Percentiles rank a stretch among this genome's conserved stretches.
These are phyloP conservation scores for Caenorhabditis sp. DNA, from an alignment of 2,888 invertebrate species.

Conservation along the genomic window DNA sequence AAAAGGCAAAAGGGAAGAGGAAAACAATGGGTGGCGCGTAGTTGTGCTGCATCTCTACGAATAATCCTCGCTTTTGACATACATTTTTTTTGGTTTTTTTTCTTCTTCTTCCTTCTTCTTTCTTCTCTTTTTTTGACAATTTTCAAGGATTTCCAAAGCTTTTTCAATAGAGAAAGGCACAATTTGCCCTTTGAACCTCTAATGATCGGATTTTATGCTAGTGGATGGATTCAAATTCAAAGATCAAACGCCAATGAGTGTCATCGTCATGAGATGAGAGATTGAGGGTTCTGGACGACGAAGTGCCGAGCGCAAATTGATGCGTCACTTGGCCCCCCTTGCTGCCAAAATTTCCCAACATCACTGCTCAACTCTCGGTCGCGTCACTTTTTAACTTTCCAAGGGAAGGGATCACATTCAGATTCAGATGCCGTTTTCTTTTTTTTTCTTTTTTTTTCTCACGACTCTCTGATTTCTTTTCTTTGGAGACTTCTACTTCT, in stretches of 20 bases:
- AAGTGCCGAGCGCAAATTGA: slow-evolving; percentile 34
- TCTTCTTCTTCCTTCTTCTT: too few relatives aligned
- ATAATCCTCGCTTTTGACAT: slow-evolving; percentile 11
- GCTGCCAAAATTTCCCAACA: slow-evolving; percentile 16
- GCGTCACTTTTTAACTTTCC: too few relatives aligned
- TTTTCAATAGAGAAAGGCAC: too few relatives aligned
- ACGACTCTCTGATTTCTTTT: too few relatives aligned
- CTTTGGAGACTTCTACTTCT: too few relatives aligned
- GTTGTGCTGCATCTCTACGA: neutral
- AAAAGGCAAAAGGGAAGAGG: slow-evolving; percentile 34
- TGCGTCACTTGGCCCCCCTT: slow-evolving; percentile 50
- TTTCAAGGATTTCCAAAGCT: neutral
- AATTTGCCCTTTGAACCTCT: neutral
- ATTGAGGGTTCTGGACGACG: slow-evolving; percentile 26
- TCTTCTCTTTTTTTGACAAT: neutral
- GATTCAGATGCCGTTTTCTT: slow-evolving; percentile 4
- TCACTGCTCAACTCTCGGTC: too few relatives aligned
- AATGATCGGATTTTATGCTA: slow-evolving; percentile 4
- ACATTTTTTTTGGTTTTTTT: neutral
- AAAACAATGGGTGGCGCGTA: slow-evolving; percentile 39
- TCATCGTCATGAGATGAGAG: slow-evolving; percentile 49
- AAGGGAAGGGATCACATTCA: neutral
- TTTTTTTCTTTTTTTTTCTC: slow-evolving; percentile 4
- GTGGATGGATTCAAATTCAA: slow-evolving; percentile 33
- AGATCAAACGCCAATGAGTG: slow-evolving; percentile 48